Conservation (phyloP, 2,113 vertebrate genomes). For the Vicugna pacos region DNA sequence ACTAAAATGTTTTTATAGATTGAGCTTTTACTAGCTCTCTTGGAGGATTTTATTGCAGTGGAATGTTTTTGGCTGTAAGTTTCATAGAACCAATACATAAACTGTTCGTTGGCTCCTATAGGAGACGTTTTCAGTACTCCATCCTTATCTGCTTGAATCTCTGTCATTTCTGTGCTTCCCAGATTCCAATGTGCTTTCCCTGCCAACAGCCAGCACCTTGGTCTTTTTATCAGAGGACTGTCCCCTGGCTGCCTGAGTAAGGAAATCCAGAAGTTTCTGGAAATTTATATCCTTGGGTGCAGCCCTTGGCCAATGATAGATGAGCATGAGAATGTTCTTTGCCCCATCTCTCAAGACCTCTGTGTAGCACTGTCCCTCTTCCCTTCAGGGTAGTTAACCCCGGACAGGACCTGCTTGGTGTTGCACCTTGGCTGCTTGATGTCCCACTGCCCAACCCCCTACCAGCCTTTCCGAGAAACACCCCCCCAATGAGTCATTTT, state of each 20-base stretch:
- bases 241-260: not conserved
- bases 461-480: not conserved
- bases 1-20: not conserved
- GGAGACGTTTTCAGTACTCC: not conserved
- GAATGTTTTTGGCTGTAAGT: not conserved
- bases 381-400: not conserved
- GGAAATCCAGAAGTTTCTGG: not conserved
- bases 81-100: not conserved
- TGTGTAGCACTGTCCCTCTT: not conserved
- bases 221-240: not conserved
- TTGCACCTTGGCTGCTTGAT: not conserved
- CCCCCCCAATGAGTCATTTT: not conserved
- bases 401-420: not conserved
- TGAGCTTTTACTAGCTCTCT: conserved; percentile 45
- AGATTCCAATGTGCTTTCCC: not conserved
- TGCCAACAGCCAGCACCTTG: not conserved
- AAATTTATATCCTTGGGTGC: not conserved
- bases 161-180: not conserved
- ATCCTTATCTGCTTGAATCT: not conserved
- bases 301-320: not conserved
- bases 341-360: not conserved
- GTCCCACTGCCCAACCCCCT: no score
- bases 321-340: not conserved
- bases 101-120: not conserved
- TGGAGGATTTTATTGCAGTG: conserved; percentile 10